These are phyloP conservation scores for Hucho hucho DNA, from an alignment of 2,113 vertebrate species.

Conservation along the genomic window DNA sequence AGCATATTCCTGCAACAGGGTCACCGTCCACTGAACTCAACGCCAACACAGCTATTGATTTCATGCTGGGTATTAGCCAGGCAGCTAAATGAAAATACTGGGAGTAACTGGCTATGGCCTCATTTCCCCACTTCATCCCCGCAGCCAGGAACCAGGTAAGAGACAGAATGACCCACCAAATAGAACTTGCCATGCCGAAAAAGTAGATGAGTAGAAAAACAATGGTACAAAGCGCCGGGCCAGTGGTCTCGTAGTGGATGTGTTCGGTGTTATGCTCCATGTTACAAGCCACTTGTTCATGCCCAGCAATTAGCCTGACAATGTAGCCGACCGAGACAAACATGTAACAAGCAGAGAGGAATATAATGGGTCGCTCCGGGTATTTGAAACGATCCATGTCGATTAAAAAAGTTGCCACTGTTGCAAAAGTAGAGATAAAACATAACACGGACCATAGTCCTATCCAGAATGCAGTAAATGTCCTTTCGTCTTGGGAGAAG, in stretches of 20 bases:
- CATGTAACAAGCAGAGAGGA: conserved; percentile 93
- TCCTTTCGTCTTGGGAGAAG: conserved; percentile 90
- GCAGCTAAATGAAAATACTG: conserved; percentile 98
- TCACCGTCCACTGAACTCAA: conserved; percentile 96
- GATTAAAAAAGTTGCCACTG: conserved; percentile 93
- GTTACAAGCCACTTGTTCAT: conserved; percentile 91
- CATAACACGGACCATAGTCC: conserved; percentile 93
- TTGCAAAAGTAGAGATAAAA: conserved; percentile 92
- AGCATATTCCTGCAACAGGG: conserved; percentile 95
- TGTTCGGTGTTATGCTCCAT: conserved; percentile 82
- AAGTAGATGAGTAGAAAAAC: conserved; percentile 94
- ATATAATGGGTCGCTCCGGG: conserved; percentile 93
- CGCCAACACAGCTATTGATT: conserved; percentile 92
- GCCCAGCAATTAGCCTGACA: conserved; percentile 86
- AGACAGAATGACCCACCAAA: conserved; percentile 95
- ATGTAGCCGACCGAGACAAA: conserved; percentile 91
- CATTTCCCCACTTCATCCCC: conserved; percentile 95
- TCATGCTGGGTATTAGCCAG: conserved; percentile 96
- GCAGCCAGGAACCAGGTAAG: conserved; percentile 93
- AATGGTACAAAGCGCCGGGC: conserved; percentile 92
- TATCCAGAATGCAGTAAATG: conserved; percentile 94
- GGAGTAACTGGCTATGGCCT: conserved; percentile 91
- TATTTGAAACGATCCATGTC: conserved; percentile 98
- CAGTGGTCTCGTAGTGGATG: conserved; percentile 95
- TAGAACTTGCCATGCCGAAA: conserved; percentile 93